Evolutionary conservation across 2,113 vertebrate species (phyloP).

Genomic region (Ranitomeya variabilis): DNA sequence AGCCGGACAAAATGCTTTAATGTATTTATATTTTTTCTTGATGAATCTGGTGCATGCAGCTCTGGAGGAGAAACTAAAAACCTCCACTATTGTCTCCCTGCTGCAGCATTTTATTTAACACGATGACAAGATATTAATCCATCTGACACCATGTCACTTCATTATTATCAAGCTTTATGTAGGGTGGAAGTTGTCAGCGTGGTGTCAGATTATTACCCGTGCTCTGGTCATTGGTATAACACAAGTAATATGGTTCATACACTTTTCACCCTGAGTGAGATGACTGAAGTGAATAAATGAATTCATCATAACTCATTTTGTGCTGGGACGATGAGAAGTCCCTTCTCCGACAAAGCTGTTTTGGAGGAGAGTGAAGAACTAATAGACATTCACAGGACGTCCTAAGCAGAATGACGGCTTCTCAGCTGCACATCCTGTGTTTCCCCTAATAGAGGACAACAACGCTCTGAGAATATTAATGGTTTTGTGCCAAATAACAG

Average conservation of each 20-base stretch:
- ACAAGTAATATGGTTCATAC: neutral
- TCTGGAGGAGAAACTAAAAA: neutral
- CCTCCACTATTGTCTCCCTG: neutral
- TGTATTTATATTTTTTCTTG: too few species aligned
- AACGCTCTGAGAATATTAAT: slow-evolving; percentile 22
- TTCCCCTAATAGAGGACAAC: neutral
- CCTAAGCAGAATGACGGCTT: slow-evolving; percentile 8
- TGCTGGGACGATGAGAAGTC: neutral
- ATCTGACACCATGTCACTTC: neutral
- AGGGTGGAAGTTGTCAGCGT: neutral
- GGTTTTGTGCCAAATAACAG: neutral
- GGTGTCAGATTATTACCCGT: neutral
- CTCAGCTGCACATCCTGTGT: slow-evolving; percentile 37
- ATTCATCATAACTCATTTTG: neutral
- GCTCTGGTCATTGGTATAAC: too few species aligned
- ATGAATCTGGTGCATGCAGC: too few species aligned
- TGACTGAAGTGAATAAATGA: neutral
- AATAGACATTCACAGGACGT: slow-evolving; percentile 29
- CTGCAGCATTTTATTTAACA: neutral
- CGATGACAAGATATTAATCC: neutral
- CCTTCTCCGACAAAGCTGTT: slow-evolving; percentile 1
- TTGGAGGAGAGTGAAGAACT: neutral
- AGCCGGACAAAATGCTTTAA: too few species aligned
- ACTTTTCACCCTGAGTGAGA: neutral
- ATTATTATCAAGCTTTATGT: neutral